Evolutionary conservation across 1,140 invertebrate genomes (phyloP).

Genomic region (Bactericera cockerelli): DNA sequence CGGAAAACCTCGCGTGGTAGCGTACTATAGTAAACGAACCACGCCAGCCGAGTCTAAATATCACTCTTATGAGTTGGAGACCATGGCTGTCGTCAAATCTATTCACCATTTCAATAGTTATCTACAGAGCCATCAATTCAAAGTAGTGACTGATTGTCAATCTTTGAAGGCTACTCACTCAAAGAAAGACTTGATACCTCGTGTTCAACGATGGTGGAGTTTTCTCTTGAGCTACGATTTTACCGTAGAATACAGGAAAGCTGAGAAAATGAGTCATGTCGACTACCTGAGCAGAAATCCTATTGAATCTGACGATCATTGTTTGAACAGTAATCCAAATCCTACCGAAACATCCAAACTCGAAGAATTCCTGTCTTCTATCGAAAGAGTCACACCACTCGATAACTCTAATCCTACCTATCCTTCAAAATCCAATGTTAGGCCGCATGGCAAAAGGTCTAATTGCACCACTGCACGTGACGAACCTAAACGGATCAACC

Average conservation of each 20-base stretch:
- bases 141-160: conserved; percentile 27
- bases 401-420: too few species aligned
- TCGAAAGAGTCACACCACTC: too few species aligned
- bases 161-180: conserved; percentile 24
- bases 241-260: conserved; percentile 22
- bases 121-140: conserved; percentile 26
- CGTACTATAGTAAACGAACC: conserved; percentile 26
- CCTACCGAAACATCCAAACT: conserved; percentile 12
- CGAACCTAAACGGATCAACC: too few species aligned
- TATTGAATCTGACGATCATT: background rate
- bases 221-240: conserved; percentile 22
- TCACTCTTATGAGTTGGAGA: conserved; percentile 29
- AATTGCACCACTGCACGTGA: too few species aligned
- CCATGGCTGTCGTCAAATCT: conserved; percentile 24
- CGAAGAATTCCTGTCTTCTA: too few species aligned
- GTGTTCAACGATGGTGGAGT: conserved; percentile 26
- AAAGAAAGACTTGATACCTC: conserved; percentile 22
- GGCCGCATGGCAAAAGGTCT: too few species aligned
- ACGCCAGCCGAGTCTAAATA: conserved; percentile 23
- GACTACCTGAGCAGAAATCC: conserved; percentile 28
- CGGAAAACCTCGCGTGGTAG: conserved; percentile 21
- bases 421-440: too few species aligned
- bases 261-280: conserved; percentile 24
- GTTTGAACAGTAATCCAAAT: background rate
- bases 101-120: conserved; percentile 28